Conservation (phyloP, 2,888 invertebrate species). For the Dexiosoma caninum region DNA sequence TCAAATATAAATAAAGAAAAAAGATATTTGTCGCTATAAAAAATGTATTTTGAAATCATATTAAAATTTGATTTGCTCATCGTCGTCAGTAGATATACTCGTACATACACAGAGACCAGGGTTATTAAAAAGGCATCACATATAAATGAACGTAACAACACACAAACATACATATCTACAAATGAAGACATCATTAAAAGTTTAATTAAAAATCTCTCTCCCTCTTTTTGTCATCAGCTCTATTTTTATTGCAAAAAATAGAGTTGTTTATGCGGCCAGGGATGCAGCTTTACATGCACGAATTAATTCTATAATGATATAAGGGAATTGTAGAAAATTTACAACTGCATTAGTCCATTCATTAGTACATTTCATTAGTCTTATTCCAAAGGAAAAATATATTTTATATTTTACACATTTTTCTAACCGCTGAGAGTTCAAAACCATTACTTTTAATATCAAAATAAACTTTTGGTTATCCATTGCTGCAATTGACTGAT, state of each 20-base stretch:
- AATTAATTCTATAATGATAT: no score
- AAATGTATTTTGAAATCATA: neutral
- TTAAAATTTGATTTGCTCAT: conserved; percentile 31
- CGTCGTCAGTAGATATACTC: neutral
- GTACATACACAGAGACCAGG: neutral
- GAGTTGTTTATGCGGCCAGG: neutral
- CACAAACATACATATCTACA: neutral
- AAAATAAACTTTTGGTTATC: no score
- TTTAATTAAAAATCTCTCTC: conserved; percentile 29
- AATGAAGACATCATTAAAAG: no score
- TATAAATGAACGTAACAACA: neutral
- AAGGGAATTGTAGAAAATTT: no score
- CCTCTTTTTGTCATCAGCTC: neutral
- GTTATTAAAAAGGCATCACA: conserved; percentile 29
- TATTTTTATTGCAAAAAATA: neutral
- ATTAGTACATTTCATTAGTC: no score
- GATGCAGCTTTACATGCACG: neutral
- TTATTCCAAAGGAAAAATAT: no score
- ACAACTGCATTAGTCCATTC: no score
- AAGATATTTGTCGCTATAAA: neutral
- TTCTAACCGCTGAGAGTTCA: no score
- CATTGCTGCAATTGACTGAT: no score
- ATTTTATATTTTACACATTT: no score
- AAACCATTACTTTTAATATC: no score
- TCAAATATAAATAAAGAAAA: neutral